phyloP scores from a whole-genome alignment of 2,797 vertebrate genomes.

The Ataeniobius toweri region DNA sequence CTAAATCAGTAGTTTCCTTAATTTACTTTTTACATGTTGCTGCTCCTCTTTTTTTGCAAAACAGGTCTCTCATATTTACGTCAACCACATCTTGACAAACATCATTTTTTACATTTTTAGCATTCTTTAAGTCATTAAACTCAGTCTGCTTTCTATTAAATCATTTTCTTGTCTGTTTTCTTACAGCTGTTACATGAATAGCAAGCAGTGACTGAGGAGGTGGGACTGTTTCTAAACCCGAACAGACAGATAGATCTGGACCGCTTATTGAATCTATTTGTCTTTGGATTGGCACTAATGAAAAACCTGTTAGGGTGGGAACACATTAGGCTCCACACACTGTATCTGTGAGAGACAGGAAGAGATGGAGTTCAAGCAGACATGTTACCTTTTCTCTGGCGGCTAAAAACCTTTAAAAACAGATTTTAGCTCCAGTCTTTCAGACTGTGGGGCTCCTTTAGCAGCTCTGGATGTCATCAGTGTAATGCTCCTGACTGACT shows the following conservation, averaged over 20 bases:
- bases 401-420: constrained; percentile 42
- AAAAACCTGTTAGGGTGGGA: constrained; percentile 68
- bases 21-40: not conserved
- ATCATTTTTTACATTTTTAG: constrained; percentile 23
- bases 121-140: constrained; percentile 24
- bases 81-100: constrained; percentile 16
- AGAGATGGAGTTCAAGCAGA: constrained; percentile 10
- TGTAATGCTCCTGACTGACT: constrained; percentile 38
- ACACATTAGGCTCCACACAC: constrained; percentile 57
- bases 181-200: constrained; percentile 34
- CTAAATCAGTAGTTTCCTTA: not conserved
- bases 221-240: constrained; percentile 54
- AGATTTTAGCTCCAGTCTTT: constrained; percentile 45
- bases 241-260: constrained; percentile 70
- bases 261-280: constrained; percentile 72
- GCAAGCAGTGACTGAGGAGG: constrained; percentile 25
- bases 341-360: not conserved
- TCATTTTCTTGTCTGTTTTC: constrained; percentile 39
- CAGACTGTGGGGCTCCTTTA: constrained; percentile 16
- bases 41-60: not conserved
- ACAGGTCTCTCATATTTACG: too few relatives aligned
- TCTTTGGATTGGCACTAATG: constrained; percentile 74
- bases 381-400: constrained; percentile 40
- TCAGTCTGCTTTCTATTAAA: constrained; percentile 8
- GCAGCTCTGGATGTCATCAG: constrained; percentile 39